Evolutionary conservation across 1,140 invertebrate species (phyloP).

Genomic region (Drosophila lini): DNA sequence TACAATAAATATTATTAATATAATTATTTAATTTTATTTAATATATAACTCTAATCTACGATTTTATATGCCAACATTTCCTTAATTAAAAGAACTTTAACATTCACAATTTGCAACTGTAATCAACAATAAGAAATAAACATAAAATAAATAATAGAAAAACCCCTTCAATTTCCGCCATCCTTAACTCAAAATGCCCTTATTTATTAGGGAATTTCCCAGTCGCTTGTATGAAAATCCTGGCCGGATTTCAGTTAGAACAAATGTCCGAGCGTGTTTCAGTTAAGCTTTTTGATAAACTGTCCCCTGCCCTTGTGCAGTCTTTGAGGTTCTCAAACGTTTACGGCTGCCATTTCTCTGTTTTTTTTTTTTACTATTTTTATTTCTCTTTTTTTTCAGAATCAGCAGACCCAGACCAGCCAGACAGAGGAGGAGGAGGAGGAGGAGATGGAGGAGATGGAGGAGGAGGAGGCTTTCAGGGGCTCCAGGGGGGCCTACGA

Average conservation of each 20-base stretch:
- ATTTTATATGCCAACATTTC: too few species aligned
- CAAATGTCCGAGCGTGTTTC: slow-evolving; percentile 63
- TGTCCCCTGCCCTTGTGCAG: slow-evolving; percentile 44
- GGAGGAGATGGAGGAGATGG: too few species aligned
- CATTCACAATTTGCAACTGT: too few species aligned
- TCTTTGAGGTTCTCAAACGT: slow-evolving; percentile 43
- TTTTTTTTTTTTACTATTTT: slow-evolving; percentile 4
- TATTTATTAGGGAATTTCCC: slow-evolving; percentile 26
- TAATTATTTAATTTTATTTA: too few species aligned
- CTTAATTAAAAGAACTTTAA: too few species aligned
- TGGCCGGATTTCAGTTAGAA: slow-evolving; percentile 18
- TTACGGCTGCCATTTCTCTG: slow-evolving; percentile 42
- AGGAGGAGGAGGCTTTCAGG: background rate
- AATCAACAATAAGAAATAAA: too few species aligned
- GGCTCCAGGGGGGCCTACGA: slow-evolving; percentile 6
- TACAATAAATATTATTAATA: too few species aligned
- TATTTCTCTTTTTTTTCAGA: slow-evolving; percentile 6
- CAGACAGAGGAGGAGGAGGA: slow-evolving; percentile 10
- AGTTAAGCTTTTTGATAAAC: slow-evolving; percentile 79
- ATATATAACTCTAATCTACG: too few species aligned
- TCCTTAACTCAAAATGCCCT: too few species aligned
- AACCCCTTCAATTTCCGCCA: background rate
- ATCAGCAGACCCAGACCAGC: slow-evolving; percentile 48
- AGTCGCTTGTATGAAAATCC: slow-evolving; percentile 32
- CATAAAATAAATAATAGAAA: too few species aligned